Evolutionary conservation across 1,140 invertebrate genomes (phyloP).

Genomic region (Papilio machaon): DNA sequence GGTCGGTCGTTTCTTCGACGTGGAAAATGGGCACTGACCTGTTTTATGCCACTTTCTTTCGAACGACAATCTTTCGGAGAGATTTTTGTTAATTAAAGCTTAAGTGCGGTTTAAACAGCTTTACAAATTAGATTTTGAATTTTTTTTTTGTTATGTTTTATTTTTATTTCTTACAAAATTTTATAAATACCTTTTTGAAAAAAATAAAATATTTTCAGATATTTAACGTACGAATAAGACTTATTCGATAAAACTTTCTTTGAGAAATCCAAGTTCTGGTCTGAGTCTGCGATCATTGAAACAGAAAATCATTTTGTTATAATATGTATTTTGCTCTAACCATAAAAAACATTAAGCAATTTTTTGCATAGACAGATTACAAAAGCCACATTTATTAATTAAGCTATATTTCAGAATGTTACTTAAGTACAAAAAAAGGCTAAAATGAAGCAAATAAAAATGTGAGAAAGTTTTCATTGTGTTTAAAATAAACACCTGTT

Average conservation of each 20-base stretch:
- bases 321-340: too few relatives aligned
- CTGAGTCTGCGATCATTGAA: too few relatives aligned
- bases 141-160: not conserved
- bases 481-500: slow-evolving; percentile 22
- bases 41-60: slow-evolving; percentile 28
- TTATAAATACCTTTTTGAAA: not conserved
- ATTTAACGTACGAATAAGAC: too few relatives aligned
- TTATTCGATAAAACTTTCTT: too few relatives aligned
- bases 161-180: not conserved
- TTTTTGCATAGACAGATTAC: not conserved
- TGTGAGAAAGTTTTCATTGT: not conserved
- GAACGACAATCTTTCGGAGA: slow-evolving; percentile 9
- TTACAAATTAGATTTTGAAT: not conserved
- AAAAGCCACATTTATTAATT: not conserved
- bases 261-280: too few relatives aligned
- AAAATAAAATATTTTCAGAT: not conserved
- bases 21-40: slow-evolving; percentile 31
- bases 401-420: not conserved
- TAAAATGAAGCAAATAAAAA: not conserved
- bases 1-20: slow-evolving; percentile 25
- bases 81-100: slow-evolving; percentile 31
- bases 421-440: not conserved
- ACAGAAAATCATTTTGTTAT: too few relatives aligned
- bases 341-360: too few relatives aligned
- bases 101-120: slow-evolving; percentile 12